Evolutionary conservation across 1,140 invertebrate species (phyloP), one percentile per base, ranked within the genome.

Genomic region (Habropoda laboriosa): DNA sequence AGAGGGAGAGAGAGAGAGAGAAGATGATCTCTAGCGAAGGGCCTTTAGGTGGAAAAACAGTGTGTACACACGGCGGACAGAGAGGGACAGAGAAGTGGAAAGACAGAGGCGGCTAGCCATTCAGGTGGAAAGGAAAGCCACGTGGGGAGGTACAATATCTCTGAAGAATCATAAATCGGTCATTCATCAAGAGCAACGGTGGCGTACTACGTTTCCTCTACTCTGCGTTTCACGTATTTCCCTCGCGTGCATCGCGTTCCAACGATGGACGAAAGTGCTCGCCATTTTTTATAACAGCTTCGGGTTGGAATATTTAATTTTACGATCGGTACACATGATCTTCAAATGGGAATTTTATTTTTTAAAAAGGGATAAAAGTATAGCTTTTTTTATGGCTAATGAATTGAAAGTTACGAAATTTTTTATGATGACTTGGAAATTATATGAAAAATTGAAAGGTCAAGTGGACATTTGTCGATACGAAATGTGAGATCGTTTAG

Each of bases 181-280:
- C 86, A 88, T 88, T 88, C 84, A 79, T 89, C 82, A 80, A 76
- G 73, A 79, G 66, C 66, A 60, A 47, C 71, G n/a, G 47, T 45
- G 49, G 66, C 82, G 82, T 68, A 88, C 42, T 40, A 32, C 63
- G 38, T 60, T 80, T 76, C 38, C 40, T 71, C 30, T 42, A 21
- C 24, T 38, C 35, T 66, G n/a, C 57, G 13, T 47, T 66, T 55
- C 16, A 13, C 24, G 8, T 30, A 16, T 71, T 45, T 71, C 38
- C 21, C 45, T 68, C 24, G 10, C 4, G 18, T 40, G 27, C 27
- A 53, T 32, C 53, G 53, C 53, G 53, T 30, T 16, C 10, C n/a
- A 53, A 24, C 51, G 6, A 53, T 45, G 6, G 10, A 18, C 8
- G 51, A 53, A 53, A 53, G 51, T 12, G 18, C 45, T 47, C 45